Conservation (phyloP, 2,113 vertebrate genomes). For the Callospermophilus lateralis region DNA sequence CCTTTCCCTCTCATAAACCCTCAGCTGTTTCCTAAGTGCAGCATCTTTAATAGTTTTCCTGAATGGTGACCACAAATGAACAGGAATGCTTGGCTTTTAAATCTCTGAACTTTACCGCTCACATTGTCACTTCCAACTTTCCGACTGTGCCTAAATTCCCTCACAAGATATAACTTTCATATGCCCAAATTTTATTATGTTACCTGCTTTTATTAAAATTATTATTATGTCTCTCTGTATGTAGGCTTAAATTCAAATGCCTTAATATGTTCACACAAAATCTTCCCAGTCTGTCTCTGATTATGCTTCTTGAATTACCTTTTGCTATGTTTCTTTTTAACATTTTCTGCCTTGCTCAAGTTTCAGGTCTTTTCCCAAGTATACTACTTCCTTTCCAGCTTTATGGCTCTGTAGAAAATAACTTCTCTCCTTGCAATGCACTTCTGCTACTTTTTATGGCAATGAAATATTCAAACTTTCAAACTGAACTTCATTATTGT, state of each 20-base stretch:
- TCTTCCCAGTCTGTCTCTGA: neutral
- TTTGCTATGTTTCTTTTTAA: neutral
- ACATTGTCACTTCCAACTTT: neutral
- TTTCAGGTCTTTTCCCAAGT: neutral
- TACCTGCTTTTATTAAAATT: neutral
- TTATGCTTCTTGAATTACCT: neutral
- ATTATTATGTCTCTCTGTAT: neutral
- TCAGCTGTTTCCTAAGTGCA: neutral
- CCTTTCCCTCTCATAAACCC: neutral
- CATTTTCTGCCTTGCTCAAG: neutral
- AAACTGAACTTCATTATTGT: neutral
- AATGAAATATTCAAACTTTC: neutral
- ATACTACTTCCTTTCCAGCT: neutral
- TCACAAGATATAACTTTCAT: neutral
- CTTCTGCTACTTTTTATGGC: neutral
- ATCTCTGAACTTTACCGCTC: neutral
- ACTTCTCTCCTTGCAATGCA: neutral
- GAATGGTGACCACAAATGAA: neutral
- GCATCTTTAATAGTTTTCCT: neutral
- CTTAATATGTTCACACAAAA: neutral
- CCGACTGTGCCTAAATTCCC: neutral
- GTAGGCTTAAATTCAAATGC: neutral
- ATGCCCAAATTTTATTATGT: neutral
- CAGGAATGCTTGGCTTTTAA: neutral
- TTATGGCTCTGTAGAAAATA: neutral